These are phyloP conservation scores for Colossoma macropomum DNA, from an alignment of 2,113 vertebrate genomes.

Conservation along the genomic window DNA sequence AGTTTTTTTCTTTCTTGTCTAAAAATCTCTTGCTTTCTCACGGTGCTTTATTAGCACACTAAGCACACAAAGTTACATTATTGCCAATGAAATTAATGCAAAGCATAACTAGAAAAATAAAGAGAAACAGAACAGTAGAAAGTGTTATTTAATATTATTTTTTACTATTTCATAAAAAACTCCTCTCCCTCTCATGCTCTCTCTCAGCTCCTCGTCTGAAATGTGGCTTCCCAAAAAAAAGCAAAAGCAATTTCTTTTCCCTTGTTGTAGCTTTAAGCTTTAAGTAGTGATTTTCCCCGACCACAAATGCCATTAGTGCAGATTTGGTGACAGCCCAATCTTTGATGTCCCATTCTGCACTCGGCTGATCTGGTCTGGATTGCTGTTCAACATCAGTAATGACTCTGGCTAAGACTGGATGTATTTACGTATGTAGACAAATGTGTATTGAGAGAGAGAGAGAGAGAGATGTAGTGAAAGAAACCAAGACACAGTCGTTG, in stretches of 20 bases:
- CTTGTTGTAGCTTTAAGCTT: constrained; percentile 46
- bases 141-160: no score
- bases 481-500: not conserved
- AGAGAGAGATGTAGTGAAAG: not conserved
- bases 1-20: no score
- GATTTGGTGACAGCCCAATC: constrained; percentile 47
- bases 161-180: no score
- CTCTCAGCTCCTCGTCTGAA: not conserved
- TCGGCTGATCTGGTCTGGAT: constrained; percentile 12
- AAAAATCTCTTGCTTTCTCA: no score
- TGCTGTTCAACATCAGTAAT: constrained; percentile 27
- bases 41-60: no score
- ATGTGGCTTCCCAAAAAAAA: constrained; percentile 17
- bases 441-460: constrained; percentile 12
- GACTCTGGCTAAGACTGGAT: constrained; percentile 34
- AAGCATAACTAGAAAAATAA: no score
- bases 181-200: not conserved
- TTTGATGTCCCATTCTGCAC: constrained; percentile 43
- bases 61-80: no score
- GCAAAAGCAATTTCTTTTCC: constrained; percentile 44
- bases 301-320: constrained; percentile 52
- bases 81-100: no score
- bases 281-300: constrained; percentile 49
- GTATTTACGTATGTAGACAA: constrained; percentile 41
- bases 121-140: no score